phyloP scores from a whole-genome alignment of 2,797 vertebrate species.

The Esox lucius region DNA sequence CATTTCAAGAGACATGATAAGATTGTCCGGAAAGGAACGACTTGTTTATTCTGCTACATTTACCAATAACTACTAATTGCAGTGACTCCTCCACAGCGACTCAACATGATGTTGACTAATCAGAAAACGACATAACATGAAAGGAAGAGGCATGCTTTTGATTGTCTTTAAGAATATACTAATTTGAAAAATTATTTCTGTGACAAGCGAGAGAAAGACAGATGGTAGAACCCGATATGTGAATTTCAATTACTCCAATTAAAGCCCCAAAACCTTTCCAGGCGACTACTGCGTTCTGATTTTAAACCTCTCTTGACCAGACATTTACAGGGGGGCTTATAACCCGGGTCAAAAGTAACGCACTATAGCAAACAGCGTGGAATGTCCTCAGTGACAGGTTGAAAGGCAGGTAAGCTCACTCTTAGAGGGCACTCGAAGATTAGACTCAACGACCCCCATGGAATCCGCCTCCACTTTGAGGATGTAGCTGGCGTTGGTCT shows the following conservation, averaged over 20 bases:
- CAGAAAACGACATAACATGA: not conserved
- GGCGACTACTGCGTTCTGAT: not conserved
- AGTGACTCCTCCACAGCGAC: not conserved
- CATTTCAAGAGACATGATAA: constrained; percentile 30
- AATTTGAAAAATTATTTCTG: not conserved
- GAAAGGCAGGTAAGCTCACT: constrained; percentile 75
- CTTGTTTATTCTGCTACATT: not conserved
- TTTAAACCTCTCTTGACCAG: not conserved
- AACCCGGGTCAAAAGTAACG: not conserved
- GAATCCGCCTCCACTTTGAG: constrained; percentile 93
- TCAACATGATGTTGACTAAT: not conserved
- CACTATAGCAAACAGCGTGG: not conserved
- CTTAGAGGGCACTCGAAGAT: constrained; percentile 90
- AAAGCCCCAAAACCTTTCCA: not conserved
- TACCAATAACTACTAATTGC: not conserved
- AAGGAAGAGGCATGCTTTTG: not conserved
- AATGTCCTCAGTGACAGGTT: not conserved
- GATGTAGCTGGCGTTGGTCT: constrained; percentile 80
- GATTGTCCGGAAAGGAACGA: constrained; percentile 12
- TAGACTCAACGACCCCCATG: constrained; percentile 84
- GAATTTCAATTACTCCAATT: not conserved
- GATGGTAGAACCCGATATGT: not conserved
- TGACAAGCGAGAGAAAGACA: not conserved
- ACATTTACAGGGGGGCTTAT: not conserved
- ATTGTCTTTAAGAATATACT: not conserved